Base-by-base conservation (phyloP, 2,797 vertebrate genomes). In the Podargus strigoides region DNA sequence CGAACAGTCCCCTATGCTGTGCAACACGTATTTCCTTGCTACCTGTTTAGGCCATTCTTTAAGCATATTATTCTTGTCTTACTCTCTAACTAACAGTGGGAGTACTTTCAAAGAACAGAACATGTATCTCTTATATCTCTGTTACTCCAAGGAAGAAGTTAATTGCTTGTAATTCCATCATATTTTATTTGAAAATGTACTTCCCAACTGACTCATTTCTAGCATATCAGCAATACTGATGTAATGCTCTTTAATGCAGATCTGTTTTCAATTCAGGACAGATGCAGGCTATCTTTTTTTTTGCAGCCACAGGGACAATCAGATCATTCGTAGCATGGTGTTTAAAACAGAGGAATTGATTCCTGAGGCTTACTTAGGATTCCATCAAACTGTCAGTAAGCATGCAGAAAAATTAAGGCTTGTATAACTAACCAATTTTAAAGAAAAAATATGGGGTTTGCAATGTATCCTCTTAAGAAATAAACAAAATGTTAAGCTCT, bases 261-360 rank as follows among this genome's bases (percentile, higher is more conserved):
- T 96, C 95, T 97, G 97, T 95, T 98, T 98, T 94, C 96, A 97
- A 95, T 97, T 97, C 94, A 84, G 84, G 93, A 94, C 97, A 97
- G 95, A 98, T 94, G 95, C 94, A 97, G 94, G 90, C 67, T 92
- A 72, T 41, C 22, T 50, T 60, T 53, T 56, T 34, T 92, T 81
- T 93, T 76, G 55, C 79, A 96, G 90, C 78, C 92, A 88, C 53
- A 90, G 92, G 93, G 92, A 97, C 95, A 96, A 97, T 95, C 81
- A 96, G 97, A 97, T 97, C 74, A 83, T 90, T 95, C 73, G 90
- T 78, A 94, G 92, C 76, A 93, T n/a, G 85, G 90, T 89, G 83
- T 82, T 91, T 93, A 83, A 85, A 96, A 87, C 87, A 94, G 85
- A 85, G 85, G 37, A 91, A 96, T 91, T 85, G 75, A 85, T 96